Evolutionary conservation across 2,797 vertebrate species (phyloP), one percentile per base, ranked within the genome.

Genomic region (Hipposideros larvatus): DNA sequence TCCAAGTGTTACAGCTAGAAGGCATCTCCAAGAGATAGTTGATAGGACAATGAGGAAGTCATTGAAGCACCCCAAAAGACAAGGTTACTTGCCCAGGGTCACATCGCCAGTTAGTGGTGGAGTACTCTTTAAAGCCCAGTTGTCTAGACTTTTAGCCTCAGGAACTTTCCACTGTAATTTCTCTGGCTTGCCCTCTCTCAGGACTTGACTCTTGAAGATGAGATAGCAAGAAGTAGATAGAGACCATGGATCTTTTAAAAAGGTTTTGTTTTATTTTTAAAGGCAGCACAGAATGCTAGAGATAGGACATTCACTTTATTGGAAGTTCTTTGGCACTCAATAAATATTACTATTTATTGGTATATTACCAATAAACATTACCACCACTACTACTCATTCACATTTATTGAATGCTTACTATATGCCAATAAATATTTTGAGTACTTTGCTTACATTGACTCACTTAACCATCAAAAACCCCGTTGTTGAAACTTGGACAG

Each of bases 371-470:
- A 37, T 37, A 37, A 37, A 37, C 3, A 37, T 37, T 37, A 77
- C n/a, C 48, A 24, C 0, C n/a, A 43, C 7, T 61, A 31, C 5
- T 66, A n/a, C 11, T 28, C 57, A 70, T 77, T 57, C 18, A 46
- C 16, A 70, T 59, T 84, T 66, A 83, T 63, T 89, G 41, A 89
- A n/a, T 85, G 41, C 21, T 91, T 92, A 77, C 28, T 63, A 31
- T 41, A n/a, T 74, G 43, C 19, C 6, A 87, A 73, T 43, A 83
- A 94, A 79, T 68, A 79, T 21, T 61, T 93, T 87, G 57, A 96
- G 7, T 80, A 55, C 18, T 79, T 95, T 91, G 51, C 43, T 82
- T 75, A 18, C 4, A 55, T n/a, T 74, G n/a, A 87, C 11, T 91
- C 8, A 63, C 65, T 90, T 51, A 71, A 53, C 68, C 10, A 92